Evolutionary conservation across 2,113 vertebrate genomes (phyloP), one percentile per base, ranked within the genome.

Genomic region (Callospermophilus lateralis): DNA sequence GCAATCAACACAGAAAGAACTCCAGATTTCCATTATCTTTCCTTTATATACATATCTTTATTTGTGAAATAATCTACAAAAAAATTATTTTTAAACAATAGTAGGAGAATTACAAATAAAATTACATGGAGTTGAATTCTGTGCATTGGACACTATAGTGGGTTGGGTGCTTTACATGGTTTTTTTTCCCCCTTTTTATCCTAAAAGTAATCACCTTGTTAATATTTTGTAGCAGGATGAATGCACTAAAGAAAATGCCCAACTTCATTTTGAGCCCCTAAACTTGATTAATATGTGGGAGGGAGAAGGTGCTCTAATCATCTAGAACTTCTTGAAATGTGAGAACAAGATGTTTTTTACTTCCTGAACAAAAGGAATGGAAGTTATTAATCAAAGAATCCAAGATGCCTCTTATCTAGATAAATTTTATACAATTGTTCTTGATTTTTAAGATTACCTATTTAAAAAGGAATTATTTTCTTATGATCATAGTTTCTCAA

Each of bases 401-500:
- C 26, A 91, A 65, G 53, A 37, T 85, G 42, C 22, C 63, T 53
- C 61, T 89, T 87, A 76, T 34, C 5, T 83, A 84, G 74, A 72
- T 24, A 93, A 83, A 67, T 67, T 63, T 89, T 86, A 68, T 67
- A 77, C 28, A 74, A 61, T 76, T 34, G 32, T 68, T 77, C 81
- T 85, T 84, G 3, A 58, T 78, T 92, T 94, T 88, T 11, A 74
- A 89, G n/a, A 84, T 55, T 73, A 70, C 39, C 58, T 96, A 1
- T 87, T 45, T 92, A 70, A 85, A 94, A 95, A 90, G 89, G 9
- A 89, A 83, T 30, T 93, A 55, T 34, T 86, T 90, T 16, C 34
- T 93, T 90, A 0, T 65, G 39, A 55, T 20, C 12, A 77, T 77
- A 90, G 15, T 61, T 94, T 96, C 94, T 90, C 53, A 83, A 34